These are phyloP conservation scores for Ceraclea dissimilis DNA, from an alignment of 2,888 invertebrate species.

Conservation along the genomic window DNA sequence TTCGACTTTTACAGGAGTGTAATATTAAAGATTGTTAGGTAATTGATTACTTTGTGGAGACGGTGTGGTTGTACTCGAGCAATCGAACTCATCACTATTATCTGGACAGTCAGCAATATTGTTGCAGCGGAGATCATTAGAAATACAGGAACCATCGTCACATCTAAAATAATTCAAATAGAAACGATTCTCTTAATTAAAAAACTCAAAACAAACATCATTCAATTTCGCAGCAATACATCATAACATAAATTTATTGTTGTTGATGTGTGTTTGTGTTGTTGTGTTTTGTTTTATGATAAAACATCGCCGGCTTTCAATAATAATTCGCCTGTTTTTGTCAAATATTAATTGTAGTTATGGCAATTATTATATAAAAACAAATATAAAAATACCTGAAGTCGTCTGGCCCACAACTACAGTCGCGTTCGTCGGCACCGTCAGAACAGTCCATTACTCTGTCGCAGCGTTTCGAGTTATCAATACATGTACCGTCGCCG, in stretches of 20 bases:
- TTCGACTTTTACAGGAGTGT: too few relatives aligned
- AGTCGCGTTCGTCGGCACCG: conserved; percentile 56
- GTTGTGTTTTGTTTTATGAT: too few relatives aligned
- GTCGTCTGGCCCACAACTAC: conserved; percentile 34
- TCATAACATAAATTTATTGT: background rate
- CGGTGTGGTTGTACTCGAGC: conserved; percentile 26
- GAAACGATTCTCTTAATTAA: conserved; percentile 28
- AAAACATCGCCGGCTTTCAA: too few relatives aligned
- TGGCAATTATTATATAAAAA: too few relatives aligned
- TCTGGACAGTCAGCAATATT: conserved; percentile 51
- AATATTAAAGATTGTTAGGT: too few relatives aligned
- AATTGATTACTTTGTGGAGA: background rate
- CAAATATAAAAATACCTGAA: conserved; percentile 13
- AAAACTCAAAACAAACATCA: conserved; percentile 19
- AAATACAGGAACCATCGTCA: conserved; percentile 56
- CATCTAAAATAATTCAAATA: conserved; percentile 32
- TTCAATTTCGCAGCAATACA: background rate
- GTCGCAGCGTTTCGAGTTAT: conserved; percentile 50
- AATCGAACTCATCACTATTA: conserved; percentile 47
- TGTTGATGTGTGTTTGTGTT: too few relatives aligned
- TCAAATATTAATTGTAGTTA: too few relatives aligned
- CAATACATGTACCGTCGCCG: conserved; percentile 35
- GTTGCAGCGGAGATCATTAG: conserved; percentile 52
- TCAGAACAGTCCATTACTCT: conserved; percentile 44
- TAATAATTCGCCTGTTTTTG: too few relatives aligned